Evolutionary conservation across 2,888 invertebrate genomes (phyloP).

Genomic region (Conistra vaccinii): DNA sequence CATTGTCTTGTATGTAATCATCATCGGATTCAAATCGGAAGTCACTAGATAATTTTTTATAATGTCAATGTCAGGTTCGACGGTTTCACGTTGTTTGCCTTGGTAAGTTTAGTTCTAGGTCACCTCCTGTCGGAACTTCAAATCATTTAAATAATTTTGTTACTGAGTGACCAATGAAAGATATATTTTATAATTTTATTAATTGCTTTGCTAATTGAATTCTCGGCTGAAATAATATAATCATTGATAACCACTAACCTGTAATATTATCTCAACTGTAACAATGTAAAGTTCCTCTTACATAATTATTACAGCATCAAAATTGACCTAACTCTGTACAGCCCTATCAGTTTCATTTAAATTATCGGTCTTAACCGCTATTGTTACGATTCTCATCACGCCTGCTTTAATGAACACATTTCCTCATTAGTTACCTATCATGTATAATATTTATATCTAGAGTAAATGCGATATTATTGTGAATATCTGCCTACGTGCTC

Average conservation of each 20-base stretch:
- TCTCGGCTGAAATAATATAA: neutral
- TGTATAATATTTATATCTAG: constrained; percentile 33
- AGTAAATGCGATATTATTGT: constrained; percentile 45
- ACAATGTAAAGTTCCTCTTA: constrained; percentile 16
- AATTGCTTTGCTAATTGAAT: neutral
- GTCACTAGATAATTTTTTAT: constrained; percentile 20
- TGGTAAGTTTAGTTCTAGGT: constrained; percentile 25
- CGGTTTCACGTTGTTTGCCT: constrained; percentile 1
- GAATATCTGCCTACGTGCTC: constrained; percentile 53
- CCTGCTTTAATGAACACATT: constrained; percentile 34
- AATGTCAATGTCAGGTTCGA: constrained; percentile 43
- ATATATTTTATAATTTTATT: too few relatives aligned
- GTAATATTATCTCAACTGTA: constrained; percentile 21
- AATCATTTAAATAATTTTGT: neutral
- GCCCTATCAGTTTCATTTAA: constrained; percentile 25
- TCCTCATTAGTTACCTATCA: constrained; percentile 36
- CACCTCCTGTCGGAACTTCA: constrained; percentile 12
- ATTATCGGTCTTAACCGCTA: constrained; percentile 29
- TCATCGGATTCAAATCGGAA: constrained; percentile 14
- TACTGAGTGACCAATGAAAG: too few relatives aligned
- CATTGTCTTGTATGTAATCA: neutral
- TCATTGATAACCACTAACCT: neutral
- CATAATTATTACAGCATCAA: constrained; percentile 36
- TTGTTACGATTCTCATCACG: constrained; percentile 22
- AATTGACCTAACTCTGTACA: constrained; percentile 37